These are phyloP conservation scores for Orthosia cruda DNA, from an alignment of 2,888 invertebrate species.

Conservation along the genomic window DNA sequence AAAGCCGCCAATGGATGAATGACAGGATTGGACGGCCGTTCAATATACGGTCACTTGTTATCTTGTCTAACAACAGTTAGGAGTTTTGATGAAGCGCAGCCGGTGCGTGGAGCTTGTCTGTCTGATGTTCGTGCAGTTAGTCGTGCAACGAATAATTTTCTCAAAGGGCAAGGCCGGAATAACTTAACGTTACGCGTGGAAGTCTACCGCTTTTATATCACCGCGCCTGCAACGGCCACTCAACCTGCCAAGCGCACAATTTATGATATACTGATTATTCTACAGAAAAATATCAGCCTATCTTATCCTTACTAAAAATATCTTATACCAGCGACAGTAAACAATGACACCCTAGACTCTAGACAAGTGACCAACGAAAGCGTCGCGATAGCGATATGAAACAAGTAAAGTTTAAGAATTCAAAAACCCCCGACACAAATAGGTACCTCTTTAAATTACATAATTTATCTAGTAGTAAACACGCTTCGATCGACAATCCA, in stretches of 20 bases:
- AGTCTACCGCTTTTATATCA: neutral
- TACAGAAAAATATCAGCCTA: neutral
- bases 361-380: too few species aligned
- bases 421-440: too few species aligned
- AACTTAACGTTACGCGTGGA: conserved; percentile 14
- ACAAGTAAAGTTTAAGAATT: too few species aligned
- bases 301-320: neutral
- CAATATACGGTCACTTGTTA: conserved; percentile 55
- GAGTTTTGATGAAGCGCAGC: conserved; percentile 46
- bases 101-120: conserved; percentile 7
- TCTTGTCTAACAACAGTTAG: conserved; percentile 54
- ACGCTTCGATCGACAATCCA: too few species aligned
- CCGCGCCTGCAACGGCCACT: neutral
- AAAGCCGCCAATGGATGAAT: conserved; percentile 57
- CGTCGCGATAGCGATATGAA: too few species aligned
- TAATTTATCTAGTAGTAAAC: too few species aligned
- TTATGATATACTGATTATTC: neutral
- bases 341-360: too few species aligned
- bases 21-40: conserved; percentile 46
- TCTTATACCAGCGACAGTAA: neutral
- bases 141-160: conserved; percentile 32
- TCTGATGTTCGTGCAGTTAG: conserved; percentile 9
- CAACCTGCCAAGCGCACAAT: neutral
- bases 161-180: conserved; percentile 42
- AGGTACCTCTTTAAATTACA: too few species aligned